A percentile compares a stretch with the other conserved stretches of the same genome.
Conservation (phyloP, 2,888 invertebrate species). For the Taphrorychus bicolor region DNA sequence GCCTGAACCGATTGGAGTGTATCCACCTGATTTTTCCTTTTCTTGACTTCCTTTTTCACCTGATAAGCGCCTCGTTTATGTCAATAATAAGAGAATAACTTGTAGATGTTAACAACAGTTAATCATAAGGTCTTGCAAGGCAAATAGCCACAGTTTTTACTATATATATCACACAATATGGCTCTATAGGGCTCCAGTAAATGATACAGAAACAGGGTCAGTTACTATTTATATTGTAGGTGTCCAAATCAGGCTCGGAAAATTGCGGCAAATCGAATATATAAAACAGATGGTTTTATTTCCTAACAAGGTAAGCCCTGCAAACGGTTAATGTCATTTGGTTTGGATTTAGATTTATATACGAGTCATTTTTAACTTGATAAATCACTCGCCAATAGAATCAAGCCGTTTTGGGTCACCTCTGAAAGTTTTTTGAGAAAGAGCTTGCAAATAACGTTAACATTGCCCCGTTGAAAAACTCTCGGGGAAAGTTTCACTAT, state of each 20-base stretch:
- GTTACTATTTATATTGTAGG: slow-evolving; percentile 47
- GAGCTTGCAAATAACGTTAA: slow-evolving; percentile 12
- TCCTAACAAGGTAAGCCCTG: slow-evolving; percentile 33
- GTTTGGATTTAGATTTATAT: slow-evolving; percentile 32
- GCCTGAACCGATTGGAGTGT: no score
- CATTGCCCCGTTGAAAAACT: slow-evolving; percentile 13
- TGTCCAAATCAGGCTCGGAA: slow-evolving; percentile 47
- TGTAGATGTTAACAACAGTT: no score
- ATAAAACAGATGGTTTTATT: slow-evolving; percentile 48
- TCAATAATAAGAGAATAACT: no score
- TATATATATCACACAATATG: slow-evolving; percentile 15
- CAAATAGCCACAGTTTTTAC: background rate
- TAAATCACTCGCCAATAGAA: background rate
- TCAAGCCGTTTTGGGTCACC: background rate
- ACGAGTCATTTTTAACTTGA: slow-evolving; percentile 9
- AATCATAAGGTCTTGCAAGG: no score
- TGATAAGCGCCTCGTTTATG: no score
- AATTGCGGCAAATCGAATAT: slow-evolving; percentile 45
- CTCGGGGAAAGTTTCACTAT: slow-evolving; percentile 23
- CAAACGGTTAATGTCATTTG: slow-evolving; percentile 25
- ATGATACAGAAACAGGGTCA: slow-evolving; percentile 43
- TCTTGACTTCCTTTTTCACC: no score
- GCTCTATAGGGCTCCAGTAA: slow-evolving; percentile 37
- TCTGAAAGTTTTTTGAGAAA: background rate
- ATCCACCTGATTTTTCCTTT: no score